A percentile compares a stretch with the other conserved stretches of the same genome.
Evolutionary conservation across 2,113 vertebrate genomes (phyloP).

Genomic region (Eudorcas thomsonii): DNA sequence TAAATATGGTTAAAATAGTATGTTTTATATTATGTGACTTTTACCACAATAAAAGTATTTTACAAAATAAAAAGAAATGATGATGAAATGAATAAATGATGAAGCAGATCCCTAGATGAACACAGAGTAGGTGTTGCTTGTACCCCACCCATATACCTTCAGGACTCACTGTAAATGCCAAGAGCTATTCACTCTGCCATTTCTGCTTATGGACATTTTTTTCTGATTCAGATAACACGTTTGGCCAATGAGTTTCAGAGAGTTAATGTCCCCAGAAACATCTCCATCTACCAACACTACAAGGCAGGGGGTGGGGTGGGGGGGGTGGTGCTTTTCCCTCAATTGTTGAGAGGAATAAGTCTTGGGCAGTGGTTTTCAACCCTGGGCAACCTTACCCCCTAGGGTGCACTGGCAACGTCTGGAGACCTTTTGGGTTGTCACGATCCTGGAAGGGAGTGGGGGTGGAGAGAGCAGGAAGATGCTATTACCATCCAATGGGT

Average conservation of each 20-base stretch:
- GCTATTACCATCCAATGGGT: neutral
- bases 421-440: neutral
- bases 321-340: neutral
- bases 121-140: neutral
- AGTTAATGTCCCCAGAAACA: neutral
- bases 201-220: neutral
- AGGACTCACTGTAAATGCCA: neutral
- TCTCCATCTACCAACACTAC: neutral
- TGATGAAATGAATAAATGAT: neutral
- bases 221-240: neutral
- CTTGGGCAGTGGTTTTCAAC: neutral
- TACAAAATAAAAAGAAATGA: neutral
- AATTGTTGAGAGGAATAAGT: neutral
- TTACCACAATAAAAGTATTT: neutral
- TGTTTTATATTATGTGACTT: neutral
- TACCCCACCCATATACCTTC: neutral
- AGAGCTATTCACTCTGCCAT: neutral
- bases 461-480: neutral
- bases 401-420: neutral
- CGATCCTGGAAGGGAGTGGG: fast-evolving
- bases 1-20: neutral
- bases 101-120: neutral
- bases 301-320: fast-evolving
- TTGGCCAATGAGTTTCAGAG: neutral
- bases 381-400: neutral